Percentiles rank a stretch among this genome's conserved stretches.
Evolutionary conservation across 2,797 vertebrate genomes (phyloP).

Genomic region (Austrolebias charrua): DNA sequence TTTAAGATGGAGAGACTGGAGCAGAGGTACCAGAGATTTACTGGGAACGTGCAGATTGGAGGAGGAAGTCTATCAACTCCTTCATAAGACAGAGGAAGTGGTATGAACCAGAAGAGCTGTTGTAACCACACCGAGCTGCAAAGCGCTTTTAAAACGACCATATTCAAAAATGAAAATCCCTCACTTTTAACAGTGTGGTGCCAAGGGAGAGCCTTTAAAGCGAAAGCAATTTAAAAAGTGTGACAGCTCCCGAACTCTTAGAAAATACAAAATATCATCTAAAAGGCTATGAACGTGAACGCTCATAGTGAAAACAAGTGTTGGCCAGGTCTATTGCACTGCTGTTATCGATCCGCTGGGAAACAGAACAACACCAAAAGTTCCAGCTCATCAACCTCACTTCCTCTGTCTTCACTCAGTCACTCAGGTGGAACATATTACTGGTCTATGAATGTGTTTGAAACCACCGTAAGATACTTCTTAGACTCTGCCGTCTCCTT

Average conservation of each 20-base stretch:
- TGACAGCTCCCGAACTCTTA: slow-evolving; percentile 21
- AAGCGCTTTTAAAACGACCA: neutral
- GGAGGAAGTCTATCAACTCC: slow-evolving; percentile 18
- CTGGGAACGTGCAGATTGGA: slow-evolving; percentile 21
- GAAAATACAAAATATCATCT: slow-evolving; percentile 14
- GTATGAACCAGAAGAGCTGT: slow-evolving; percentile 5
- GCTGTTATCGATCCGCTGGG: slow-evolving; percentile 64
- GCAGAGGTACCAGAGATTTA: slow-evolving; percentile 34
- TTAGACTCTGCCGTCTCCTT: neutral
- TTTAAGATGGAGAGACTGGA: slow-evolving; percentile 29
- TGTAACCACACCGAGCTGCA: too few species aligned
- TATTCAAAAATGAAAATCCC: neutral
- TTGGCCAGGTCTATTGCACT: slow-evolving; percentile 48
- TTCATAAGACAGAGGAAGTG: slow-evolving; percentile 26
- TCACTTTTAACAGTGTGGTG: too few species aligned
- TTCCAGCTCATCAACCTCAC: slow-evolving; percentile 72
- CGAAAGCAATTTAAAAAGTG: slow-evolving; percentile 22
- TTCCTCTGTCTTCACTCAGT: slow-evolving; percentile 53
- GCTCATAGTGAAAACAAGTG: slow-evolving; percentile 49
- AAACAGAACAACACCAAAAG: slow-evolving; percentile 67
- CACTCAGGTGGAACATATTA: slow-evolving; percentile 58
- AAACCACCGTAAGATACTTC: slow-evolving; percentile 9
- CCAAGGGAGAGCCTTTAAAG: slow-evolving; percentile 26
- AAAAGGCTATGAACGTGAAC: slow-evolving; percentile 31
- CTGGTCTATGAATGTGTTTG: slow-evolving; percentile 11